Conservation (phyloP, 2,797 vertebrate genomes). For the Austrolebias charrua region DNA sequence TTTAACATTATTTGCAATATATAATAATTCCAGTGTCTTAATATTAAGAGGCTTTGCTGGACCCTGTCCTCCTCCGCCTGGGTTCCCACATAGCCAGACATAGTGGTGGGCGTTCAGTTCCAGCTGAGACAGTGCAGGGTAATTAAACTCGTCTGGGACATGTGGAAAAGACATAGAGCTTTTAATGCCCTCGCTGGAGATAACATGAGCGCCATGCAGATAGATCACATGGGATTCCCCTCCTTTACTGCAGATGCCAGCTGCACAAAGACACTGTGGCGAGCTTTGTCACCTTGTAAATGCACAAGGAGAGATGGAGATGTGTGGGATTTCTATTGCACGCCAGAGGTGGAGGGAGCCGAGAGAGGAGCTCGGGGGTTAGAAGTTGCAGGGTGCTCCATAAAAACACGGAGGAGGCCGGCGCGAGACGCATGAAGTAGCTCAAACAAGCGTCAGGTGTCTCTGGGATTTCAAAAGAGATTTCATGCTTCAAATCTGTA, state of each 20-base stretch:
- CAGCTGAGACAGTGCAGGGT: constrained; percentile 67
- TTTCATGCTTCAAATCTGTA: constrained; percentile 61
- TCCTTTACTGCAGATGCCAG: constrained; percentile 74
- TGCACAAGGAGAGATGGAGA: constrained; percentile 42
- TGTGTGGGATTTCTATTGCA: constrained; percentile 60
- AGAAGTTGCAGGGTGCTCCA: constrained; percentile 57
- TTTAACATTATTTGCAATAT: constrained; percentile 11
- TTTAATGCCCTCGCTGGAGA: constrained; percentile 76
- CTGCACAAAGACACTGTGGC: constrained; percentile 71
- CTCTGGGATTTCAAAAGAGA: constrained; percentile 70
- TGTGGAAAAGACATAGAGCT: constrained; percentile 80
- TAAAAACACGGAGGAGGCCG: constrained; percentile 57
- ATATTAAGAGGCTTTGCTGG: constrained; percentile 16
- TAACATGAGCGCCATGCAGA: constrained; percentile 72
- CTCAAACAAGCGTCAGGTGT: constrained; percentile 73
- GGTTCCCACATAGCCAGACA: constrained; percentile 72
- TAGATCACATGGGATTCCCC: constrained; percentile 68
- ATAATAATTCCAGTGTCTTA: constrained; percentile 22
- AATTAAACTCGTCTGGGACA: constrained; percentile 76
- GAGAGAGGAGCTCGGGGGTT: constrained; percentile 44
- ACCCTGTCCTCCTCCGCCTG: constrained; percentile 55
- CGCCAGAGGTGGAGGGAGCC: constrained; percentile 58
- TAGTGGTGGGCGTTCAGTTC: constrained; percentile 66
- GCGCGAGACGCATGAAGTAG: constrained; percentile 59
- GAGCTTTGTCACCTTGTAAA: constrained; percentile 82